Base-by-base conservation (phyloP, 1,140 invertebrate species). In the Drosophila oshimai region DNA sequence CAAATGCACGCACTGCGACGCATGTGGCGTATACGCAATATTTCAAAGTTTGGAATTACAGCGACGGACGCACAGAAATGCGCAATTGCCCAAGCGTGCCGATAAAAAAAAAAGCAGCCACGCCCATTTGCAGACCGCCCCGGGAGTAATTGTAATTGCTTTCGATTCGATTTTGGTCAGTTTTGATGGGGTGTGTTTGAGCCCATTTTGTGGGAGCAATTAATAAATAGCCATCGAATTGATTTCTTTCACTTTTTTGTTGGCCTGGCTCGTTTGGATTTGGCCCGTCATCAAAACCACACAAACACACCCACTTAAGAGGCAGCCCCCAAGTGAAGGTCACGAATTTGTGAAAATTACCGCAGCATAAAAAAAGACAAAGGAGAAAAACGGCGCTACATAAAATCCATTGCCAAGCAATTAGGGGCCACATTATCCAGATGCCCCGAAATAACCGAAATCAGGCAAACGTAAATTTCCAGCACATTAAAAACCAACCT, bases 61-160 rank as follows among this genome's bases (percentile, higher is more conserved):
- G 80, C 78, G 67, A 86, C 81, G 80, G 67, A 86, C 81, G 80
- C 80, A 80, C 72, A 86, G 57, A 86, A 76, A 86, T 86, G 80
- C 72, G 65, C 65, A 74, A 74, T 74, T 74, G 69, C 31, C 49
- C 47, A 83, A 74, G 77, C 67, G 67, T 71, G 68, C 54, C 42
- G 26, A 31, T n/a, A n/a, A n/a, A n/a, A n/a, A n/a, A n/a, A n/a
- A n/a, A n/a, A n/a, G n/a, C 49, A 39, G 42, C 49, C 26, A 37
- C 37, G 33, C 64, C 44, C 42, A 37, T 7, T 4, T 15, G 10
- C 7, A 6, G 24, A n/a, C 29, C 6, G 7, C 33, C 54, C 13
- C 6, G 4, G 31, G 31, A 37, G 44, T 36, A 50, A 31, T 49
- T 49, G 44, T 36, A 50, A 31, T 49, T 17, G 60, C 44, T 65